Base-by-base conservation (phyloP, 64 coral and sea anemone species). In the Montipora sp. region DNA sequence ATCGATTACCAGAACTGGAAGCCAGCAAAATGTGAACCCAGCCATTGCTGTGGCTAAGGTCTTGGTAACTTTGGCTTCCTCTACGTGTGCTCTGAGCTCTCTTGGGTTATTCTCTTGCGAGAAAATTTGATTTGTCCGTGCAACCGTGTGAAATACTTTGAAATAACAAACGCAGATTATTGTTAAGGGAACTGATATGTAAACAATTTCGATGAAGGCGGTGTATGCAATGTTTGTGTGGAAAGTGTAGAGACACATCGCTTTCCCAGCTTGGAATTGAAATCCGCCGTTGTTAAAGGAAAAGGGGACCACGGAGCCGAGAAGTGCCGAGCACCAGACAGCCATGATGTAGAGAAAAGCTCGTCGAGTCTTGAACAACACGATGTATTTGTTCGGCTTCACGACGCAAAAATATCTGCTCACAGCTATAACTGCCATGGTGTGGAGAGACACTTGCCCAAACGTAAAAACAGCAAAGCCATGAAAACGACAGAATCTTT, bases 201-300 rank as follows among this genome's bases (percentile, higher is more conserved):
- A 91, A 10, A 66, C 89, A 4, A 11, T 14, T 80, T 91, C 89
- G 48, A 91, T 91, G 43, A 83, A 91, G 0, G 70, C 70, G 8
- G 89, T 91, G 80, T 82, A 91, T 1, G 20, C 53, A 18, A 74
- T 48, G 36, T 91, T 82, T 10, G 60, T 81, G 57, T 91, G 75
- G 11, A 95, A 95, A 4, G 81, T 74, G 80, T 95, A 95, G 13
- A 95, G 50, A 27, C 94, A 95, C 71, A 92, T 44, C 23, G 89
- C 94, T 91, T 95, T 95, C 21, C 89, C 94, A 20, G 94, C 89
- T 70, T 95, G 94, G 36, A 95, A 92, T 5, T 89, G 57, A 68
- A 80, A 95, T 1, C 89, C 78, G 14, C 89, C 83, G 18, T 73
- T 77, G 27, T 65, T 22, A 47, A 95, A 81, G 45, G 88, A 80